Conservation (phyloP, 1,140 invertebrate genomes). For the Zaprionus nigranus region DNA sequence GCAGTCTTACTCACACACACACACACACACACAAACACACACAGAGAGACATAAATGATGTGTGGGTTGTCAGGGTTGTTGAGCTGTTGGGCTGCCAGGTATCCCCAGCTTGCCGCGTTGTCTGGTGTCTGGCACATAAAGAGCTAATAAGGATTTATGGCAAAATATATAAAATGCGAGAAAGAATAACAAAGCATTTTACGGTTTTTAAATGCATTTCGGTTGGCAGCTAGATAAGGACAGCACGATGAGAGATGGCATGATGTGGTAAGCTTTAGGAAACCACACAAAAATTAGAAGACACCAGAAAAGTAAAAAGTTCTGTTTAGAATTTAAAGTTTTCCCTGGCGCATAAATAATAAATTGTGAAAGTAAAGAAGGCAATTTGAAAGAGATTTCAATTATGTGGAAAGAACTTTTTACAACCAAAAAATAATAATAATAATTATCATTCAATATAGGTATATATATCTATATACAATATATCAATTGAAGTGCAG, state of each 20-base stretch:
- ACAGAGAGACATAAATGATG: neutral
- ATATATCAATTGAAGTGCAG: no score
- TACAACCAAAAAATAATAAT: no score
- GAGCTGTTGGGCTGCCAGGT: neutral
- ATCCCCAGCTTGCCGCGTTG: neutral
- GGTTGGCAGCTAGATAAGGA: neutral
- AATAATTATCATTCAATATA: no score
- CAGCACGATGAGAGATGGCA: neutral
- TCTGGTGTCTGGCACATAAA: conserved; percentile 19
- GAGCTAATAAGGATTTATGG: conserved; percentile 30
- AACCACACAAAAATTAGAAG: neutral
- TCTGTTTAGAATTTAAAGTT: neutral
- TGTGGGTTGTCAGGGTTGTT: neutral
- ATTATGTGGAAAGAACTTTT: no score
- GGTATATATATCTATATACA: no score
- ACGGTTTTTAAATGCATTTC: conserved; percentile 4
- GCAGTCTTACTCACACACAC: neutral
- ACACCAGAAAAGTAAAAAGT: neutral
- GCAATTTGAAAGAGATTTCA: neutral
- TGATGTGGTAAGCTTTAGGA: neutral
- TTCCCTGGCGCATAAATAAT: neutral
- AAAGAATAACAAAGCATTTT: conserved; percentile 13
- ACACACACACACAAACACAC: neutral
- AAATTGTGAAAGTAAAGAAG: neutral
- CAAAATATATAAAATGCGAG: conserved; percentile 3